Percentiles rank a stretch among this genome's conserved stretches.
phyloP scores from a whole-genome alignment of 2,888 invertebrate species.

The Caenorhabditis afra region DNA sequence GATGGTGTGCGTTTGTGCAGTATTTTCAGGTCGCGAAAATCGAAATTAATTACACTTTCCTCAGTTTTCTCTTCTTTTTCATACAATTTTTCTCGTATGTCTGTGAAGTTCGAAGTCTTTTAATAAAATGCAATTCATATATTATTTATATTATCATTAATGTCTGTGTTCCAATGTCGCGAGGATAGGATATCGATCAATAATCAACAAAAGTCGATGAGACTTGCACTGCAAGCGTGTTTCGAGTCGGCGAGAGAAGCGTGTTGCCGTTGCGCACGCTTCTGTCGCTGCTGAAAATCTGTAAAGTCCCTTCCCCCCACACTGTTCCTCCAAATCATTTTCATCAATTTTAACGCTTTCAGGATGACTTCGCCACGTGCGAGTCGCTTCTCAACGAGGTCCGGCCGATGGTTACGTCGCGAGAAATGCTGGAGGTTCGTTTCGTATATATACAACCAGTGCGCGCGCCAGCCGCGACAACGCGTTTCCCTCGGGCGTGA shows the following conservation, averaged over 20 bases:
- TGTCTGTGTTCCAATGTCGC: too few species aligned
- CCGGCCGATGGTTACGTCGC: conserved; percentile 66
- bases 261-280: too few species aligned
- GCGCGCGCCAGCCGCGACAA: too few species aligned
- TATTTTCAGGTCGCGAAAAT: background rate
- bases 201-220: conserved; percentile 3
- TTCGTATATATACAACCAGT: background rate
- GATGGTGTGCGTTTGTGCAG: conserved; percentile 5
- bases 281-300: conserved; percentile 13
- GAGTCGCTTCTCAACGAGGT: conserved; percentile 64
- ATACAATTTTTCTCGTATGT: background rate
- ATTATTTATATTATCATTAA: background rate
- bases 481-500: conserved; percentile 21
- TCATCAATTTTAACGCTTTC: conserved; percentile 28
- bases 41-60: background rate
- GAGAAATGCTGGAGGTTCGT: conserved; percentile 72
- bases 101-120: background rate
- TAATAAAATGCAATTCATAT: background rate
- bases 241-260: too few species aligned
- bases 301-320: conserved; percentile 1
- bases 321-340: background rate
- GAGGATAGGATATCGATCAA: background rate
- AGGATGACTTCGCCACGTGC: conserved; percentile 62
- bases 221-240: too few species aligned
- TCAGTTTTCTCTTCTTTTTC: background rate